Evolutionary conservation across 64 coral and sea anemone species (phyloP).

Genomic region (Montipora foliosa): DNA sequence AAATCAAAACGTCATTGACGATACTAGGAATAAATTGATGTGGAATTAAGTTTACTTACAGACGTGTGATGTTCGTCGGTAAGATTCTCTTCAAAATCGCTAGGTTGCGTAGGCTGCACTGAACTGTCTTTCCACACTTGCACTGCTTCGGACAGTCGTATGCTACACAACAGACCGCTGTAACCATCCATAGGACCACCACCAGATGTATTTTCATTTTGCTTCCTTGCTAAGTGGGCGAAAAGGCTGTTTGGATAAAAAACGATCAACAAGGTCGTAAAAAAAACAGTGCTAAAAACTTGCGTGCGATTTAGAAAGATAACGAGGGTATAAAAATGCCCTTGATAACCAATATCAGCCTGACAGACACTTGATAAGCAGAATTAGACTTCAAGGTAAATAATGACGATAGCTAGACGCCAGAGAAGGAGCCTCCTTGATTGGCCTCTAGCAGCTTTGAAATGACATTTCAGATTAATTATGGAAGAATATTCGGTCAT

Average conservation of each 20-base stretch:
- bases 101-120: conserved; percentile 39
- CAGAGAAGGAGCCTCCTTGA: too few relatives aligned
- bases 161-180: neutral
- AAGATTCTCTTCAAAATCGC: conserved; percentile 44
- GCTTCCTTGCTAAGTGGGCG: neutral
- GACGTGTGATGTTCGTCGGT: conserved; percentile 51
- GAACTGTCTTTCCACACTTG: conserved; percentile 57
- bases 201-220: conserved; percentile 10
- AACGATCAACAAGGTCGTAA: conserved; percentile 11
- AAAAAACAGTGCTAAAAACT: conserved; percentile 5
- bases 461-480: too few relatives aligned
- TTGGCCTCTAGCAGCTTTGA: too few relatives aligned
- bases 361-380: neutral
- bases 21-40: too few relatives aligned
- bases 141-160: conserved; percentile 60
- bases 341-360: neutral
- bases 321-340: conserved; percentile 23
- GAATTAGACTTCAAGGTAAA: neutral
- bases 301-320: conserved; percentile 37
- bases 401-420: neutral
- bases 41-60: conserved; percentile 32
- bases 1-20: too few relatives aligned
- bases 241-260: conserved; percentile 14
- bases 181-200: neutral
- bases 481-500: too few relatives aligned